Conservation (phyloP, 1,140 invertebrate species). For the Bombus turneri region DNA sequence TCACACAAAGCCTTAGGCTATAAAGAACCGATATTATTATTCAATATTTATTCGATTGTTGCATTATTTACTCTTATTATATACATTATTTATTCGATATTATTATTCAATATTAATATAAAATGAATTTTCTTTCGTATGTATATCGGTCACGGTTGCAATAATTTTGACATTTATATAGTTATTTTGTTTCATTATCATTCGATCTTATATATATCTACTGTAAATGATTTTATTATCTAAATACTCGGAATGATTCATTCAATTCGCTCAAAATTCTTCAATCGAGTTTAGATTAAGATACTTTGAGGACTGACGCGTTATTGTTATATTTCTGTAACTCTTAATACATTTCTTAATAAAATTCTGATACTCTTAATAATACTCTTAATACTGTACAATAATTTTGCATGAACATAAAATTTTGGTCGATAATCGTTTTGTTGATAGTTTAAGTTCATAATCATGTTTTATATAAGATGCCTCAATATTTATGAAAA, state of each 20-base stretch:
- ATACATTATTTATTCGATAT: neutral
- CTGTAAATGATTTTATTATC: neutral
- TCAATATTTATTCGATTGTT: neutral
- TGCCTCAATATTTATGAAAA: neutral
- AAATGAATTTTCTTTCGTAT: neutral
- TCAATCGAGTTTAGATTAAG: neutral
- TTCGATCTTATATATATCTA: neutral
- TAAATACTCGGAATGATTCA: neutral
- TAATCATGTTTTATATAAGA: too few relatives aligned
- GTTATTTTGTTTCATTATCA: neutral
- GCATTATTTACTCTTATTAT: too few relatives aligned
- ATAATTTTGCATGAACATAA: neutral
- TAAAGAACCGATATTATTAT: neutral
- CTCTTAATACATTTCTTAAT: too few relatives aligned
- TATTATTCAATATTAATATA: neutral
- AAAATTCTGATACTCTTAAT: too few relatives aligned
- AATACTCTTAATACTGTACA: too few relatives aligned
- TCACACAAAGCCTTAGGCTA: neutral
- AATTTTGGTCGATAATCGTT: neutral
- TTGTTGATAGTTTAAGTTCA: too few relatives aligned
- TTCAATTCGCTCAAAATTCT: neutral
- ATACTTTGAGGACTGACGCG: too few relatives aligned
- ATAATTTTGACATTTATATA: neutral
- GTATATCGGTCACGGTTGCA: neutral
- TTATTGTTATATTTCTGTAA: too few relatives aligned